These are phyloP conservation scores for Zaprionus kolodkinae DNA, from an alignment of 1,140 invertebrate species.

Conservation along the genomic window DNA sequence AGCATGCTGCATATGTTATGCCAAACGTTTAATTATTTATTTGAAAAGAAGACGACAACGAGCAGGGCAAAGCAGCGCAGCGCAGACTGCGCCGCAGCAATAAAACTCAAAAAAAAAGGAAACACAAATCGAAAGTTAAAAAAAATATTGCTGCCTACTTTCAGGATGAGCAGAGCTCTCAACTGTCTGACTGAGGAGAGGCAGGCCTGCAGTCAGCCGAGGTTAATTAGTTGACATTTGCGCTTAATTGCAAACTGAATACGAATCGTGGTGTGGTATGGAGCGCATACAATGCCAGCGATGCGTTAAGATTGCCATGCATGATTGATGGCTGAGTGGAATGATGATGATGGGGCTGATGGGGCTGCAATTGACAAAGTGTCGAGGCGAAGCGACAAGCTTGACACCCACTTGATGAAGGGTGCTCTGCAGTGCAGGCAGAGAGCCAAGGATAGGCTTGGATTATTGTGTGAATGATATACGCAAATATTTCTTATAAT, in stretches of 20 bases:
- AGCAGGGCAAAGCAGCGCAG: not conserved
- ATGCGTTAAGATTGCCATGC: conserved; percentile 62
- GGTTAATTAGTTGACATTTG: conserved; percentile 84
- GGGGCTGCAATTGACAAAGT: conserved; percentile 30
- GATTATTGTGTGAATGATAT: not conserved
- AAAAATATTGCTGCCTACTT: conserved; percentile 38
- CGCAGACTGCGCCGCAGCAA: conserved; percentile 2
- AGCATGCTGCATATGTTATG: conserved; percentile 82
- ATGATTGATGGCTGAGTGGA: conserved; percentile 67
- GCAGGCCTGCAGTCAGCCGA: conserved; percentile 31
- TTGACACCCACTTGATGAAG: conserved; percentile 65
- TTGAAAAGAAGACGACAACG: conserved; percentile 66
- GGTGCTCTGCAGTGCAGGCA: no score
- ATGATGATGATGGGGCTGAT: not conserved
- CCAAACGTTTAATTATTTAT: conserved; percentile 83
- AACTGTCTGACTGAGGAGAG: not conserved
- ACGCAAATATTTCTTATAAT: not conserved
- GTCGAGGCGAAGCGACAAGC: conserved; percentile 68
- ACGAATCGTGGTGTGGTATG: not conserved
- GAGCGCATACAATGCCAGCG: conserved; percentile 48
- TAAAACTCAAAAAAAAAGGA: conserved; percentile 5
- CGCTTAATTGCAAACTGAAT: conserved; percentile 72
- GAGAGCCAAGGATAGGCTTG: not conserved
- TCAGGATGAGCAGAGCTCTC: not conserved
- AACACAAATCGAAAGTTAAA: conserved; percentile 45